Conservation (phyloP, 2,113 vertebrate genomes). For the Bufo gargarizans region DNA sequence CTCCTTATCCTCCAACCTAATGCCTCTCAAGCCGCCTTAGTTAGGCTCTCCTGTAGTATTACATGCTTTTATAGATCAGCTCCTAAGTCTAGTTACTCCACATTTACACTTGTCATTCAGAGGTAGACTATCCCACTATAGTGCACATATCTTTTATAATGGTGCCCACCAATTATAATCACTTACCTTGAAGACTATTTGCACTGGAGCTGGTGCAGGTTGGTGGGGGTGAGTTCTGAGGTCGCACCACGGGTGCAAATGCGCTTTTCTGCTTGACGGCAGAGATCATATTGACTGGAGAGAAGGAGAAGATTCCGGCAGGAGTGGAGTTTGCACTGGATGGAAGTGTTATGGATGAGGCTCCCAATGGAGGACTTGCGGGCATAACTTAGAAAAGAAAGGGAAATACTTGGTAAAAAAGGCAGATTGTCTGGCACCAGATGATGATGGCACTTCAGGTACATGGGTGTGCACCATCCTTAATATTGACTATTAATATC, state of each 20-base stretch:
- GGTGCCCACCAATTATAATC: constrained; percentile 30
- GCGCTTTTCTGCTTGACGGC: constrained; percentile 99
- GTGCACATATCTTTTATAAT: background rate
- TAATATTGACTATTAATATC: background rate
- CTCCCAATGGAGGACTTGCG: constrained; percentile 75
- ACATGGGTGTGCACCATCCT: background rate
- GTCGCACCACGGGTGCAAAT: constrained; percentile 94
- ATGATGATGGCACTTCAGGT: too few species aligned
- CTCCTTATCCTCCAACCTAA: too few species aligned
- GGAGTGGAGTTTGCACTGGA: constrained; percentile 70
- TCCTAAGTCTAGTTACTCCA: background rate
- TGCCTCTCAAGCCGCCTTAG: too few species aligned
- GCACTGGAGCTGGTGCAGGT: constrained; percentile 89
- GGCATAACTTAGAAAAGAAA: constrained; percentile 71
- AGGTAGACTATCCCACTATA: background rate
- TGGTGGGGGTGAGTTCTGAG: constrained; percentile 88
- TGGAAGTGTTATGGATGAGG: constrained; percentile 73
- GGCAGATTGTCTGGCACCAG: too few species aligned
- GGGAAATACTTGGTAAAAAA: background rate
- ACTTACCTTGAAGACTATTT: constrained; percentile 91
- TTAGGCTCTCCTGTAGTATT: too few species aligned
- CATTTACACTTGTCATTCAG: background rate
- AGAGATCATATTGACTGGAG: constrained; percentile 93
- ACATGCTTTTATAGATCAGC: too few species aligned
- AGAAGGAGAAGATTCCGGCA: constrained; percentile 88